Conservation (phyloP, 2,113 vertebrate species). For the Gopherus evgoodei region DNA sequence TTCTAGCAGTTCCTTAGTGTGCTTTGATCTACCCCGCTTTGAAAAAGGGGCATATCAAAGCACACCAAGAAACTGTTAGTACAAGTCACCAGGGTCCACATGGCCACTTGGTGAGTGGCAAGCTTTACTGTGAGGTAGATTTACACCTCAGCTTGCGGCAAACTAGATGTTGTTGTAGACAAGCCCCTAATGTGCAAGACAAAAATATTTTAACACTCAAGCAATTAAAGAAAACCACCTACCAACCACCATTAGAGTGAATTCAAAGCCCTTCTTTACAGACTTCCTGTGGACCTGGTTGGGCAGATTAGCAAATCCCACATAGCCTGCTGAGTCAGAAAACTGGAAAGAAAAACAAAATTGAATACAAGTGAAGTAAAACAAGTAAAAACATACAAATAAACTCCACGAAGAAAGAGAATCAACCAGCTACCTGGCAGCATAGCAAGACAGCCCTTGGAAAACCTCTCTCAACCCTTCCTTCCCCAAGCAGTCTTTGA, state of each 20-base stretch:
- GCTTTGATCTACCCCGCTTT: background rate
- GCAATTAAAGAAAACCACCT: constrained; percentile 59
- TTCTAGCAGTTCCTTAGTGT: background rate
- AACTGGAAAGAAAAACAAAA: constrained; percentile 75
- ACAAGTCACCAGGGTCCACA: background rate
- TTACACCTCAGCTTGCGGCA: background rate
- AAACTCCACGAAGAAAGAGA: background rate
- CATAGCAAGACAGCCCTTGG: constrained; percentile 5
- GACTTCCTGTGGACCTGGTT: constrained; percentile 93
- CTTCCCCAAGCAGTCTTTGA: background rate
- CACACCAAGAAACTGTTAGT: background rate
- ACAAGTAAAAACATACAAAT: no score
- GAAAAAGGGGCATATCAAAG: background rate
- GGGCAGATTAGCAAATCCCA: constrained; percentile 90
- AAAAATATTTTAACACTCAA: background rate
- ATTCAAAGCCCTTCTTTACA: constrained; percentile 93
- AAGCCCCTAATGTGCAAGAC: background rate
- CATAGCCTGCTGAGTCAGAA: constrained; percentile 86
- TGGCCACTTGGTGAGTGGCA: background rate
- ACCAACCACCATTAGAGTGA: constrained; percentile 90
- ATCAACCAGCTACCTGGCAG: background rate
- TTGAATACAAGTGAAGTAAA: background rate
- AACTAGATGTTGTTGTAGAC: background rate
- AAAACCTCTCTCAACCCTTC: background rate
- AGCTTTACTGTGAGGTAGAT: background rate